Percentiles rank a stretch among this genome's conserved stretches.
Conservation (phyloP, 2,797 vertebrate genomes). For the Emydoidea blandingii region DNA sequence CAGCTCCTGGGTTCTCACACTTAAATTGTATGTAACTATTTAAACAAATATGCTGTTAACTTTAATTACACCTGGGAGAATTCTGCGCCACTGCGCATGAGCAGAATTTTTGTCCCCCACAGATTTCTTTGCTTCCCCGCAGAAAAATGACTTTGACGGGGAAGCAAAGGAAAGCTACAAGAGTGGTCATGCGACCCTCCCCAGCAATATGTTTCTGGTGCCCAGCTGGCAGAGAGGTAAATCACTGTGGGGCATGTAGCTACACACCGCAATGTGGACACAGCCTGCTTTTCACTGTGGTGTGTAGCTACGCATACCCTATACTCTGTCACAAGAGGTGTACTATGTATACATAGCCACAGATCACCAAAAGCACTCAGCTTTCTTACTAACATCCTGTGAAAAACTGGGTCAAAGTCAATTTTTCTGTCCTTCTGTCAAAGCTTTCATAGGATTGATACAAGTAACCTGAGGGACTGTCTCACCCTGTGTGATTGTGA, state of each 20-base stretch:
- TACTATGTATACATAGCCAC: not conserved
- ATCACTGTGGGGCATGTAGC: not conserved
- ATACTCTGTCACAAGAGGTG: not conserved
- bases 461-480: not conserved
- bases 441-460: not conserved
- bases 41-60: no score
- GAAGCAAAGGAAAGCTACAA: no score
- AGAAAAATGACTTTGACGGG: no score
- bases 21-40: no score
- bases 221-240: no score
- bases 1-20: not conserved
- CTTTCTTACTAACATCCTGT: not conserved
- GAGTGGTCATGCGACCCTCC: no score
- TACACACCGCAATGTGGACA: not conserved
- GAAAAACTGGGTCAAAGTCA: not conserved
- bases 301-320: not conserved
- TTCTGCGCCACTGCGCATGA: no score
- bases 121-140: no score
- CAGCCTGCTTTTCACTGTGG: no score
- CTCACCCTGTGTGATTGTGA: not conserved
- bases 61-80: no score
- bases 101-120: no score
- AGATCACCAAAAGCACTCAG: not conserved
- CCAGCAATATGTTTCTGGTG: no score
- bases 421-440: not conserved